A percentile compares a stretch with the other conserved stretches of the same genome.
Conservation (phyloP, 37 sponge, comb jelly and placozoan genomes). For the Aplysina aerophoba region DNA sequence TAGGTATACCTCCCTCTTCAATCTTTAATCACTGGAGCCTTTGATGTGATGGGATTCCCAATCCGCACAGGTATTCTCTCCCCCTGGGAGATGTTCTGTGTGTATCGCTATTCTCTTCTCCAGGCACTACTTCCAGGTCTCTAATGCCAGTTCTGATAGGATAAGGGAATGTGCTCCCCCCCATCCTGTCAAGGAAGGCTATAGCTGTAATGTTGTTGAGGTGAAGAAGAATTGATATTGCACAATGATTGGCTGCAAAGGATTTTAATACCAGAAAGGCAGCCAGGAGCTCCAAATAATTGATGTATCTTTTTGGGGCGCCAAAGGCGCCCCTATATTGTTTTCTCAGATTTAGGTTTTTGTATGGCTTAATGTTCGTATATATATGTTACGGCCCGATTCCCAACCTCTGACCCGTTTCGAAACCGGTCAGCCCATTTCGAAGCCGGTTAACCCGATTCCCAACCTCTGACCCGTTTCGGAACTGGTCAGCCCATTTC, state of each 20-base stretch:
- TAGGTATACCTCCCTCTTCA: no score
- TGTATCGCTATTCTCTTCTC: neutral
- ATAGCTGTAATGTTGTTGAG: neutral
- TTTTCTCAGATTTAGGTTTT: no score
- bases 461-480: no score
- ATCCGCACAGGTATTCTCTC: neutral
- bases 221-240: no score
- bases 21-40: no score
- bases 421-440: no score
- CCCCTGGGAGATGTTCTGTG: slow-evolving; percentile 8
- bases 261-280: neutral
- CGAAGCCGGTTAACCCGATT: no score
- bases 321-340: neutral
- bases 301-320: neutral
- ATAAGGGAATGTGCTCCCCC: neutral
- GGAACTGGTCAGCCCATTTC: no score
- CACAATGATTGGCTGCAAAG: neutral
- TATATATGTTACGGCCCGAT: no score
- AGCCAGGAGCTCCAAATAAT: slow-evolving; percentile 26
- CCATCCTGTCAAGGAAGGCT: neutral
- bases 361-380: no score
- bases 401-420: no score
- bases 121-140: slow-evolving; percentile 10
- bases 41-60: no score
- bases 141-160: neutral